Conservation (phyloP, 2,113 vertebrate species). For the Smithornis capensis region DNA sequence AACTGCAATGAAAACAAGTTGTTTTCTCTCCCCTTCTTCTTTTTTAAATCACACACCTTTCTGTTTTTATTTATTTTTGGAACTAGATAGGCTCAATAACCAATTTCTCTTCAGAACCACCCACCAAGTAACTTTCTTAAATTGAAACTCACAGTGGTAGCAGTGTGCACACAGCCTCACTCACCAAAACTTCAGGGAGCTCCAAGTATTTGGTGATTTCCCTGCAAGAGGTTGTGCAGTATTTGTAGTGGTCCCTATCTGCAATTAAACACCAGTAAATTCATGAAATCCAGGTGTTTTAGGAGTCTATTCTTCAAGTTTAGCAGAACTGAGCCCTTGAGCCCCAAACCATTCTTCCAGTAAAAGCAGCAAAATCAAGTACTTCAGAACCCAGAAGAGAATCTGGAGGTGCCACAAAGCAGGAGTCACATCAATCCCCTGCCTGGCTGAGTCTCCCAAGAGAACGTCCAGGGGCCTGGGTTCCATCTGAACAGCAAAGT, state of each 20-base stretch:
- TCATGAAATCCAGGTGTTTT: background rate
- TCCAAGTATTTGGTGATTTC: background rate
- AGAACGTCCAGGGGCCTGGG: background rate
- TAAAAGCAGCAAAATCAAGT: background rate
- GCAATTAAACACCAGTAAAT: background rate
- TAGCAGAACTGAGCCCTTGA: background rate
- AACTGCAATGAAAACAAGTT: background rate
- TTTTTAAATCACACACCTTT: background rate
- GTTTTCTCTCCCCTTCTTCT: background rate
- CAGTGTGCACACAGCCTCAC: background rate
- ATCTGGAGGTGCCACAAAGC: background rate
- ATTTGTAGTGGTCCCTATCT: background rate
- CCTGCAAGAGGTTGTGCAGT: background rate
- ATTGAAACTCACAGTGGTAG: background rate
- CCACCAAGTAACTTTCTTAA: background rate
- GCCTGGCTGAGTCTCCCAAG: background rate
- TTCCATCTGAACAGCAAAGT: background rate
- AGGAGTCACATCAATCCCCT: background rate
- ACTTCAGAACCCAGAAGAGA: background rate
- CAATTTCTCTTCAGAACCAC: slow-evolving; percentile 7
- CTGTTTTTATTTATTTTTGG: slow-evolving; percentile 23
- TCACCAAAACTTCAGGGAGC: background rate
- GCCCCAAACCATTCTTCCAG: background rate
- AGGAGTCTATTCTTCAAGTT: background rate
- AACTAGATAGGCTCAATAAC: background rate